Evolutionary conservation across 2,797 vertebrate genomes (phyloP).

Genomic region (Odontamblyopus rebecca): DNA sequence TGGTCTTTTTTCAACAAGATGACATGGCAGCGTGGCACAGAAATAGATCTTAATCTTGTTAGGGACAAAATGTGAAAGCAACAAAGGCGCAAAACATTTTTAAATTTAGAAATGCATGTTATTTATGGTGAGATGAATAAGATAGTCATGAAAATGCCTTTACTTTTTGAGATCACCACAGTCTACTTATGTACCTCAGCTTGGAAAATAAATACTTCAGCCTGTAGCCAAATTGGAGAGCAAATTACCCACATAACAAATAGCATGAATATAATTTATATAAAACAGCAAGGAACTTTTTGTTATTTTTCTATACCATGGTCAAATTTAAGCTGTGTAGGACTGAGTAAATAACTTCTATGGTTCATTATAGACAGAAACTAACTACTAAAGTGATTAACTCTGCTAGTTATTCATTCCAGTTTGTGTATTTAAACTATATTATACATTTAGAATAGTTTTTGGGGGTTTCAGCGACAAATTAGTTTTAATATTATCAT

Average conservation of each 20-base stretch:
- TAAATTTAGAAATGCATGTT: background rate
- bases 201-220: background rate
- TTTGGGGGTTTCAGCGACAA: no score
- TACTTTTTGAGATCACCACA: background rate
- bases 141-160: no score
- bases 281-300: background rate
- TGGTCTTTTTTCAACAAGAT: conserved; percentile 31
- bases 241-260: background rate
- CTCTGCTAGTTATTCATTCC: no score
- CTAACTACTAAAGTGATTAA: no score
- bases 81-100: conserved; percentile 26
- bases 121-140: background rate
- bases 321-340: no score
- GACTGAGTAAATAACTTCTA: no score
- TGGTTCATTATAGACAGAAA: no score
- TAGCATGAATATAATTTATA: background rate
- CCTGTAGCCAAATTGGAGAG: background rate
- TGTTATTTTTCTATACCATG: no score
- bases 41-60: conserved; percentile 52
- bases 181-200: background rate
- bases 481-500: no score
- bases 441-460: no score
- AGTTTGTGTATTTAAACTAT: no score
- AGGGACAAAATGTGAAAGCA: conserved; percentile 16
- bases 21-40: conserved; percentile 26